These are phyloP conservation scores for Caranx melampygus DNA, from an alignment of 2,113 vertebrate genomes.

Conservation along the genomic window DNA sequence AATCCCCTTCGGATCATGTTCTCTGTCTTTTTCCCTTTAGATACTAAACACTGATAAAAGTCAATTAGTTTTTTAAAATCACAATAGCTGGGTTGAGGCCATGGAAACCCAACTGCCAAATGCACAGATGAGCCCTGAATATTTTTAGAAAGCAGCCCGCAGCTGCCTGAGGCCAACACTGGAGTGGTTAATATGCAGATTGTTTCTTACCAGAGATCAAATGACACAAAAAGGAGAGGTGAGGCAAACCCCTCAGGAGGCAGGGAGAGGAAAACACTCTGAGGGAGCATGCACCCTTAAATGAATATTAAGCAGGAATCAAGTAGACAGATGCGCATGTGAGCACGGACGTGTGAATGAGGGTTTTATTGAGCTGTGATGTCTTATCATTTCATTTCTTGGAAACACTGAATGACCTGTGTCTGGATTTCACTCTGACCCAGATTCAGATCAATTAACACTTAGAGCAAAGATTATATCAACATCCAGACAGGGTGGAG, in stretches of 20 bases:
- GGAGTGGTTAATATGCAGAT: slow-evolving; percentile 62
- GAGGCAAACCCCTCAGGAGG: slow-evolving; percentile 36
- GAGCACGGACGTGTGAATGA: slow-evolving; percentile 18
- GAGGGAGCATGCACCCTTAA: slow-evolving; percentile 17
- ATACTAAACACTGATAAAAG: slow-evolving; percentile 7
- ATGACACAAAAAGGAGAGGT: slow-evolving; percentile 47
- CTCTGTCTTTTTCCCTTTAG: neutral
- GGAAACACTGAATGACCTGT: slow-evolving; percentile 24
- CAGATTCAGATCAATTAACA: slow-evolving; percentile 14
- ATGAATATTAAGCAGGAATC: slow-evolving; percentile 55
- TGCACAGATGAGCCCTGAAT: slow-evolving; percentile 13
- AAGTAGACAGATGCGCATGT: slow-evolving; percentile 12
- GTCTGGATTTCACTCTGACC: slow-evolving; percentile 14
- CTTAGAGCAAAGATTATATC: neutral
- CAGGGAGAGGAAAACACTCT: slow-evolving; percentile 7
- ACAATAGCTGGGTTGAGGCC: neutral
- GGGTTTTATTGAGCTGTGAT: slow-evolving; percentile 12
- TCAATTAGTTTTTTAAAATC: neutral
- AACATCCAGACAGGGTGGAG: neutral
- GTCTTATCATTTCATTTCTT: slow-evolving; percentile 35
- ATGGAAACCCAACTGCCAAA: slow-evolving; percentile 24
- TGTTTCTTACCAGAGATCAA: slow-evolving; percentile 30
- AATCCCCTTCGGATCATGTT: neutral
- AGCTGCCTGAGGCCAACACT: slow-evolving; percentile 20
- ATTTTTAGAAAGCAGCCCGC: slow-evolving; percentile 53